phyloP scores from a whole-genome alignment of 2,113 vertebrate genomes.

The Indicator maculatus region DNA sequence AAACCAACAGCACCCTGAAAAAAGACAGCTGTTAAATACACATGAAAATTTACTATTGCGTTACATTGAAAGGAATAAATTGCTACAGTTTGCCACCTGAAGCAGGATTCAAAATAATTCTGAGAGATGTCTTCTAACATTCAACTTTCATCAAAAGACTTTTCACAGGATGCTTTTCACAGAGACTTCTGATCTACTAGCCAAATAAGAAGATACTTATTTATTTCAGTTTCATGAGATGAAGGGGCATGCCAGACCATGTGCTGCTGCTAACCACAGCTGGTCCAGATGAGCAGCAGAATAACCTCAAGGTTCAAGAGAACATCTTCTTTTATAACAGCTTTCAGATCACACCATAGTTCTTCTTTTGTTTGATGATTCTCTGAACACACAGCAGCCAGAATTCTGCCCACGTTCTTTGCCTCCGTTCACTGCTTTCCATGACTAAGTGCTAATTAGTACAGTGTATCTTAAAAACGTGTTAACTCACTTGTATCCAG shows the following conservation, averaged over 20 bases:
- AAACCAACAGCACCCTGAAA: slow-evolving; percentile 86
- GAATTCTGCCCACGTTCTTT: neutral
- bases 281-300: slow-evolving; percentile 19
- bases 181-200: neutral
- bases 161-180: neutral
- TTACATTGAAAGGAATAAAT: neutral
- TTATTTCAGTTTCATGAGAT: neutral
- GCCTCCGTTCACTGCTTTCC: neutral
- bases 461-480: neutral
- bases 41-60: neutral
- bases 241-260: neutral
- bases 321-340: neutral
- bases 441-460: neutral
- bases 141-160: neutral
- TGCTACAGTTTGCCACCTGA: neutral
- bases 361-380: neutral
- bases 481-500: neutral
- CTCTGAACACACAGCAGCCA: neutral
- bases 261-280: neutral
- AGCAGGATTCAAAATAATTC: neutral
- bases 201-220: neutral
- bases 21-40: slow-evolving; percentile 1
- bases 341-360: neutral
- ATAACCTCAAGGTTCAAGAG: neutral
- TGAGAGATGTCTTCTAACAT: neutral